Conservation (phyloP, 35 echinoderm and acorn worm species). For the Heliocidaris tuberculata region DNA sequence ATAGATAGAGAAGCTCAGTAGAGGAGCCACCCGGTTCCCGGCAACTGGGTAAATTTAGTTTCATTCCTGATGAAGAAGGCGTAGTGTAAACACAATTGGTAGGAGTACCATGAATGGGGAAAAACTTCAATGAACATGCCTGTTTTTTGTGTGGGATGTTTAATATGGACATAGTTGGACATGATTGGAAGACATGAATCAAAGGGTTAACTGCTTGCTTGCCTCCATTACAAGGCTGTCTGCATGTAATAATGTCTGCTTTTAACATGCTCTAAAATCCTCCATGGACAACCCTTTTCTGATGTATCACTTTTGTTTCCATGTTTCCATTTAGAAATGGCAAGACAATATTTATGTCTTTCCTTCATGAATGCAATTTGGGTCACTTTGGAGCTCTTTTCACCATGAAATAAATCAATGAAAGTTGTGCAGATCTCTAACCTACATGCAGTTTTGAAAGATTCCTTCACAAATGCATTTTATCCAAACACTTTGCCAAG, state of each 20-base stretch:
- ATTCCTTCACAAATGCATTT: not conserved
- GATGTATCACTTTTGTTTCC: not conserved
- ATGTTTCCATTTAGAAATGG: not conserved
- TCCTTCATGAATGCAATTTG: not conserved
- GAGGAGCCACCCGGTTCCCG: no score
- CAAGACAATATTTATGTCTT: not conserved
- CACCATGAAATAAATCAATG: conserved; percentile 10
- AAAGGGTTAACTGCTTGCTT: conserved; percentile 22
- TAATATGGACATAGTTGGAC: conserved; percentile 9
- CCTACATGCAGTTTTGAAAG: not conserved
- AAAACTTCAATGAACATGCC: not conserved
- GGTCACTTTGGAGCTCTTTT: not conserved
- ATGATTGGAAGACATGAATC: conserved; percentile 31
- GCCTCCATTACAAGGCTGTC: not conserved
- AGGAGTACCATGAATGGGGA: not conserved
- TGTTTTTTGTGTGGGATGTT: conserved; percentile 16
- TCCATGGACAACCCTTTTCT: not conserved
- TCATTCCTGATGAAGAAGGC: no score
- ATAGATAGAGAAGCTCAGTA: no score
- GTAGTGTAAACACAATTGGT: no score
- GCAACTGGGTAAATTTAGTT: no score
- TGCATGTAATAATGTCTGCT: not conserved
- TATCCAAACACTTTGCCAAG: not conserved
- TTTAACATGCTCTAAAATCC: conserved; percentile 17
- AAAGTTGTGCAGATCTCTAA: not conserved